A percentile compares a stretch with the other conserved stretches of the same genome.
Evolutionary conservation across 2,888 invertebrate genomes (phyloP).

Genomic region (Arenicola marina): DNA sequence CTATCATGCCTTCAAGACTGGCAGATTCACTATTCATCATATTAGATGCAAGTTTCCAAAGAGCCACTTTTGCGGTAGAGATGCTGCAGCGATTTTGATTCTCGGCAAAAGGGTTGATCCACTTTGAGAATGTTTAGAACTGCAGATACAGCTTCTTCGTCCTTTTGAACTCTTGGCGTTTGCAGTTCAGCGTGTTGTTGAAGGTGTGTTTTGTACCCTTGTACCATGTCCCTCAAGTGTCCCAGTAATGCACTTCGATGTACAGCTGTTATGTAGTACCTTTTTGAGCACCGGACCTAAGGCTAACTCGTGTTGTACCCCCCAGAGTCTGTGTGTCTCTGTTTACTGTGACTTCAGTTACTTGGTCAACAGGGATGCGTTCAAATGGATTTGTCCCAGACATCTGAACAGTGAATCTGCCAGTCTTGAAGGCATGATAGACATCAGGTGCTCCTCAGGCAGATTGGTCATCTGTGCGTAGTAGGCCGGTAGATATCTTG

Average conservation of each 20-base stretch:
- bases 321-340: conserved; percentile 20
- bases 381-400: conserved; percentile 29
- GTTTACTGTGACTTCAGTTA: conserved; percentile 19
- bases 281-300: conserved; percentile 12
- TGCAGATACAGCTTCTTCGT: conserved; percentile 24
- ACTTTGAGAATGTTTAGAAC: conserved; percentile 15
- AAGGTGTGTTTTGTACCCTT: neutral
- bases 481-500: conserved; percentile 21
- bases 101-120: conserved; percentile 24
- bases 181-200: conserved; percentile 12
- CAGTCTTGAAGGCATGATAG: conserved; percentile 13
- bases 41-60: too few relatives aligned
- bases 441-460: conserved; percentile 13
- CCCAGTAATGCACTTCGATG: conserved; percentile 16
- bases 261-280: conserved; percentile 20
- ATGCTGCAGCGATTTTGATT: conserved; percentile 13
- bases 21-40: conserved; percentile 32
- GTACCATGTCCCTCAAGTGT: conserved; percentile 12
- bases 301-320: conserved; percentile 12
- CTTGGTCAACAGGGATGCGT: conserved; percentile 31
- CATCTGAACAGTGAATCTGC: conserved; percentile 30
- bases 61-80: conserved; percentile 15
- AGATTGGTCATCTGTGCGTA: conserved; percentile 29
- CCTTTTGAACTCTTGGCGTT: conserved; percentile 15
- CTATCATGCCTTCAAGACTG: conserved; percentile 13